Evolutionary conservation across 2,888 invertebrate species (phyloP), one percentile per base, ranked within the genome.

Genomic region (Xylophagus ater): DNA sequence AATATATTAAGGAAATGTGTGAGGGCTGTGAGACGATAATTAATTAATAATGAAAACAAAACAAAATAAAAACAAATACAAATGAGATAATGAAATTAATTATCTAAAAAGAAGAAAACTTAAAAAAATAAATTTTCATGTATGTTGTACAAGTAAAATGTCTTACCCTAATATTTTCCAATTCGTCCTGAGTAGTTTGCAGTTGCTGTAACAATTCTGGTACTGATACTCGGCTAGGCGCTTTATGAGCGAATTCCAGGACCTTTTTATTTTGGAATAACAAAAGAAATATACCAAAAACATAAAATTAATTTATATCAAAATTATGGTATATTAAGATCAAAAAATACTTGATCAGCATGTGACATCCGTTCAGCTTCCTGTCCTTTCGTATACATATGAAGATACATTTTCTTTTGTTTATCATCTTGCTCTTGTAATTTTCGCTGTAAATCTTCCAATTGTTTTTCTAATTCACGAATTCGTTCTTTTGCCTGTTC

Each of bases 81-180:
- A n/a, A n/a, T n/a, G n/a, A n/a, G n/a, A n/a, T n/a, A n/a, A n/a
- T n/a, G n/a, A n/a, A n/a, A n/a, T n/a, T n/a, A n/a, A n/a, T n/a
- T n/a, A n/a, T n/a, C n/a, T n/a, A n/a, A n/a, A n/a, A n/a, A n/a
- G n/a, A n/a, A n/a, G n/a, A n/a, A n/a, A n/a, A n/a, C n/a, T n/a
- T n/a, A n/a, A n/a, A n/a, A n/a, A n/a, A n/a, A n/a, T n/a, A n/a
- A n/a, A n/a, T n/a, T n/a, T n/a, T n/a, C n/a, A n/a, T n/a, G n/a
- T n/a, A n/a, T n/a, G n/a, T n/a, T n/a, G n/a, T n/a, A n/a, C n/a
- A n/a, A n/a, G n/a, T n/a, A n/a, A n/a, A n/a, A n/a, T 29, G n/a
- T 56, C 72, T 73, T 71, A 87, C 87, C 78, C 84, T 81, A 58
- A 88, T 76, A 66, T 84, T 86, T 64, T 87, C 86, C 64, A 88